These are phyloP conservation scores for Ariopsis seemanni DNA, from an alignment of 2,113 vertebrate genomes.

Conservation along the genomic window DNA sequence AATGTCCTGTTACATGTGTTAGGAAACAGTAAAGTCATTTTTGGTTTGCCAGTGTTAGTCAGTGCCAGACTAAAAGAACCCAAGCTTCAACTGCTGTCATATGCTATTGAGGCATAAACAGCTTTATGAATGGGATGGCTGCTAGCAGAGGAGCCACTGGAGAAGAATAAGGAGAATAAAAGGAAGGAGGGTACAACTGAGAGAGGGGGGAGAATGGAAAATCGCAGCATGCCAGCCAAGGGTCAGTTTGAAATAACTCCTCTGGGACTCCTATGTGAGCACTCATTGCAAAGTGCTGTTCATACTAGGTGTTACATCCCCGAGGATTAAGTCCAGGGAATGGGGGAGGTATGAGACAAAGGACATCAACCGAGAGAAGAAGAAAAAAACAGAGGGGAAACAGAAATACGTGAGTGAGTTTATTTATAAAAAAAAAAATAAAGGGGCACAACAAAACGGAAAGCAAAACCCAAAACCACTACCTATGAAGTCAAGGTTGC, in stretches of 20 bases:
- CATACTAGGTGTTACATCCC: background rate
- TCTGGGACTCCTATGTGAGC: constrained; percentile 1
- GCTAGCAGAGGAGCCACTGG: constrained; percentile 6
- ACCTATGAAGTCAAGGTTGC: no score
- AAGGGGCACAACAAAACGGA: no score
- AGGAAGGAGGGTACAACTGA: background rate
- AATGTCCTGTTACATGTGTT: background rate
- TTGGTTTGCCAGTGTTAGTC: background rate
- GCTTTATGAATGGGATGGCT: constrained; percentile 32
- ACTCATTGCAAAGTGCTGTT: background rate
- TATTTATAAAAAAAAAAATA: no score
- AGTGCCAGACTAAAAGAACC: constrained; percentile 22
- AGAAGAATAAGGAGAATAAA: constrained; percentile 13
- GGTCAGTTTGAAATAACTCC: constrained; percentile 23
- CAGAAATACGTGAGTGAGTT: no score
- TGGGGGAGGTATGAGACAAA: no score
- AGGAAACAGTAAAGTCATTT: background rate
- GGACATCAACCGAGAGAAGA: no score
- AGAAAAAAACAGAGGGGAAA: no score
- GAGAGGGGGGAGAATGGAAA: constrained; percentile 14
- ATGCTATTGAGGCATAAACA: constrained; percentile 22
- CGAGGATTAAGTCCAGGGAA: no score
- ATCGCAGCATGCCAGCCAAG: constrained; percentile 19
- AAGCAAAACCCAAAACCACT: no score
- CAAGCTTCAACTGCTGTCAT: constrained; percentile 19